These are phyloP conservation scores for Cottus gobio DNA, from an alignment of 2,113 vertebrate genomes.

Conservation along the genomic window DNA sequence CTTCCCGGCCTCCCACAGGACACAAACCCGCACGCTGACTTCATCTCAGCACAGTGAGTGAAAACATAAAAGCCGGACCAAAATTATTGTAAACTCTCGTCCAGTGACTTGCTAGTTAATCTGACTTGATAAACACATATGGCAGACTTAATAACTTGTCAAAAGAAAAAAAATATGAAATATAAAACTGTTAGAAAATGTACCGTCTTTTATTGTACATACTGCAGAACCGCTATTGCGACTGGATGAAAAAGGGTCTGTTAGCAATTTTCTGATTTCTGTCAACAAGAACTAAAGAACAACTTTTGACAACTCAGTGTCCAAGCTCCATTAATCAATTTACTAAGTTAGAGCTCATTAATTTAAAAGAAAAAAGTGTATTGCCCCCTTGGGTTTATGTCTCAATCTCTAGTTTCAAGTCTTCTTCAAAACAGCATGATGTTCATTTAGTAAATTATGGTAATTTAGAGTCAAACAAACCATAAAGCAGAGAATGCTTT, in stretches of 20 bases:
- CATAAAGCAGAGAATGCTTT: too few species aligned
- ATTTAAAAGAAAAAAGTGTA: too few species aligned
- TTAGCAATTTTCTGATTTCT: not conserved
- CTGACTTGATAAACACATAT: not conserved
- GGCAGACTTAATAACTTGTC: too few species aligned
- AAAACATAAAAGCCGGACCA: not conserved
- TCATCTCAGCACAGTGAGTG: not conserved
- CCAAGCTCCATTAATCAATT: not conserved
- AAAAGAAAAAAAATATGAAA: too few species aligned
- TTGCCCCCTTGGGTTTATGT: not conserved
- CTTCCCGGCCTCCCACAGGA: conserved; percentile 4
- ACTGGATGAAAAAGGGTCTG: not conserved
- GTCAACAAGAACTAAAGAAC: not conserved
- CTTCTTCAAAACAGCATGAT: too few species aligned
- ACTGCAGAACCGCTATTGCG: not conserved
- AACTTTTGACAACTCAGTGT: not conserved
- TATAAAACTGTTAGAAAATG: not conserved
- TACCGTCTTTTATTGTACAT: not conserved
- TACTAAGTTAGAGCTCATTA: not conserved
- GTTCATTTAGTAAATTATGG: too few species aligned
- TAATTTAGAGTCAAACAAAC: too few species aligned
- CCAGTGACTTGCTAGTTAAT: not conserved
- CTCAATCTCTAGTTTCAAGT: not conserved
- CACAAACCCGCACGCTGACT: not conserved
- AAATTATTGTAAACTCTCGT: not conserved